Base-by-base conservation (phyloP, 2,888 invertebrate genomes). In the Synanthedon andrenaeformis region DNA sequence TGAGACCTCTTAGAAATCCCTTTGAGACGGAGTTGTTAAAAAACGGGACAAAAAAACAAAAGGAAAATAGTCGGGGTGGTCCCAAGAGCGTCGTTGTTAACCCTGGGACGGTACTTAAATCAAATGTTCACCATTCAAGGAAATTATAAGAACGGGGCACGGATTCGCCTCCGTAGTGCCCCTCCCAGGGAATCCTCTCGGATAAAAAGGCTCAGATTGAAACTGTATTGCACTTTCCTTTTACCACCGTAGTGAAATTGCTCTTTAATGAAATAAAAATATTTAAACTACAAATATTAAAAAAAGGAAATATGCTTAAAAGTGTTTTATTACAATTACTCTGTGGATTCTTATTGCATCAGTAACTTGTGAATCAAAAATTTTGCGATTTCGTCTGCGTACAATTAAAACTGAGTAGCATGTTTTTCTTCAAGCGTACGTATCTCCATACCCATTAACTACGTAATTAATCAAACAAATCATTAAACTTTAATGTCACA, bases 101-200 rank as follows among this genome's bases (percentile, higher is more conserved):
- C 77, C 78, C 73, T 79, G 81, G 82, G 84, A 81, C 80, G 81
- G 80, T 82, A 81, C 83, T 85, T 85, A 82, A 84, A 84, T 85
- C 83, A 85, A 85, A 85, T 82, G 83, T 79, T 82, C 81, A 76
- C 79, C 78, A 78, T 84, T 84, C 79, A 78, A 79, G 80, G 79
- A 82, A 85, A 85, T 85, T 85, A 82, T 82, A 82, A 85, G 82
- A 84, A 79, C 76, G 78, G 70, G 68, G 74, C 74, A 76, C 71
- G 79, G 78, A 79, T 79, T 79, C 72, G 56, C 66, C 64, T 49
- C 49, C 17, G 49, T 12, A 64, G 35, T 23, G 69, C 64, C 72
- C 72, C 74, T 75, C 67, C 56, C 65, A 69, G 65, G 66, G 65
- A 70, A 75, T 74, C 70, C 68, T 63, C 63, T 63, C 55, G 73